These are phyloP conservation scores for Sebastes diploproa DNA, from an alignment of 2,797 vertebrate genomes.

Conservation along the genomic window DNA sequence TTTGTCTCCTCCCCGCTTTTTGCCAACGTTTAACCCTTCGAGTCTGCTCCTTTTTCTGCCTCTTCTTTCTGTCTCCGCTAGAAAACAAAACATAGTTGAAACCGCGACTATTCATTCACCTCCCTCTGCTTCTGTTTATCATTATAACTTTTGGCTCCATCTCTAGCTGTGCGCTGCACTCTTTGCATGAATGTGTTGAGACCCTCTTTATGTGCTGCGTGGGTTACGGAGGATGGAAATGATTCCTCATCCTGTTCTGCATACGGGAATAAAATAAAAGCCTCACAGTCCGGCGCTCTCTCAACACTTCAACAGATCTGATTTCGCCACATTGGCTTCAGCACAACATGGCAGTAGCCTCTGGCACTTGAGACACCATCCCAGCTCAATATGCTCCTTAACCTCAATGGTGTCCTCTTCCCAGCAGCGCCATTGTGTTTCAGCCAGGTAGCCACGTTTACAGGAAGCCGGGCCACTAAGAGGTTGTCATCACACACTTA, in stretches of 20 bases:
- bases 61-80: constrained; percentile 68
- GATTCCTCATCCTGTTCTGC: constrained; percentile 1
- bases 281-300: constrained; percentile 34
- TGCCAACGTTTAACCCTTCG: constrained; percentile 84
- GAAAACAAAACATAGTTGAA: constrained; percentile 79
- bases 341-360: constrained; percentile 49
- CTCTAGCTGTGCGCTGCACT: constrained; percentile 36
- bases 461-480: constrained; percentile 50
- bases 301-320: constrained; percentile 40
- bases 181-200: constrained; percentile 37
- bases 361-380: constrained; percentile 41
- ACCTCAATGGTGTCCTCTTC: constrained; percentile 48
- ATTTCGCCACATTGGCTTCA: constrained; percentile 36
- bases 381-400: constrained; percentile 41
- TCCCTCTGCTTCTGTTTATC: constrained; percentile 71
- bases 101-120: constrained; percentile 68
- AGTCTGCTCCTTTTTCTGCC: constrained; percentile 81
- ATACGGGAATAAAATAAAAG: constrained; percentile 26
- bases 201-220: constrained; percentile 32
- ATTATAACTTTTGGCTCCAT: constrained; percentile 71
- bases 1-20: constrained; percentile 82
- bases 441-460: constrained; percentile 47
- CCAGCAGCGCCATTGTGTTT: constrained; percentile 48
- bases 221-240: constrained; percentile 25
- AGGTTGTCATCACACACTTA: constrained; percentile 62